Evolutionary conservation across 2,797 vertebrate species (phyloP).

Genomic region (Artibeus lituratus): DNA sequence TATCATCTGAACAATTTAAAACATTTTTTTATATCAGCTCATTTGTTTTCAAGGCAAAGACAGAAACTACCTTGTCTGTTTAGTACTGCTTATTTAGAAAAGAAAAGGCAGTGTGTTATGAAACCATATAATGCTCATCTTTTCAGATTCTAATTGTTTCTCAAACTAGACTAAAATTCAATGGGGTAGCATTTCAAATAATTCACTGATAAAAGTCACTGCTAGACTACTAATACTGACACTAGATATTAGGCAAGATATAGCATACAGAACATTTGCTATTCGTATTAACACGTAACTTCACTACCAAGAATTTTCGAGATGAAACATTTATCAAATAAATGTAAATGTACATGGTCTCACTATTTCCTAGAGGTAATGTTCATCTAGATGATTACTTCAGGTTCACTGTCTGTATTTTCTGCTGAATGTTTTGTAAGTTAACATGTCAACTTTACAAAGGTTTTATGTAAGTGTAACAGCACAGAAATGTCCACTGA

Average conservation of each 20-base stretch:
- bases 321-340: not conserved
- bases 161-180: not conserved
- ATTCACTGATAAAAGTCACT: not conserved
- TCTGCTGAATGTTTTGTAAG: slow-evolving; percentile 18
- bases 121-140: not conserved
- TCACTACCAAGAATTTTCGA: slow-evolving; percentile 24
- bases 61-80: not conserved
- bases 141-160: not conserved
- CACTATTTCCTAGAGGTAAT: not conserved
- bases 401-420: not conserved
- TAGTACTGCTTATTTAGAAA: not conserved
- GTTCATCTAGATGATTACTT: not conserved
- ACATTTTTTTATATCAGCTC: not conserved
- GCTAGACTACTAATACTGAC: not conserved
- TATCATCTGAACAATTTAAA: not conserved
- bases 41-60: slow-evolving; percentile 22
- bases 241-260: not conserved
- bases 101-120: not conserved
- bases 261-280: not conserved
- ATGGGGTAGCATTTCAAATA: not conserved
- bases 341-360: not conserved
- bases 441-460: not conserved
- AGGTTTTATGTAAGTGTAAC: not conserved
- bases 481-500: not conserved
- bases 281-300: not conserved